A percentile compares a stretch with the other conserved stretches of the same genome.
Evolutionary conservation across 2,797 vertebrate species (phyloP).

Genomic region (Threskiornis aethiopicus): DNA sequence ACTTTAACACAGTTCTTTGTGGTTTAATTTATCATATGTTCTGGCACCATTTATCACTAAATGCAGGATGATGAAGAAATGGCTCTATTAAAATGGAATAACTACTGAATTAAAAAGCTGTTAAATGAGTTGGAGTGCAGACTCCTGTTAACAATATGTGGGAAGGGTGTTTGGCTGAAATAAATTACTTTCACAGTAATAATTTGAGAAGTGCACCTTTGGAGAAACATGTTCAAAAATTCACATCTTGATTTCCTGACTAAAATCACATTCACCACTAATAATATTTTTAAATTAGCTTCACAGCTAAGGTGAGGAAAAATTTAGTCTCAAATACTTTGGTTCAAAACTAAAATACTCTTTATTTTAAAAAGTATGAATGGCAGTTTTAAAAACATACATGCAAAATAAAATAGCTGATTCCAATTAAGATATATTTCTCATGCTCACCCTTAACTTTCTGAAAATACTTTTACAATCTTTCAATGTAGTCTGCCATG

Average conservation of each 20-base stretch:
- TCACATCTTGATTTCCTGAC: constrained; percentile 75
- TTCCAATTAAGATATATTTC: constrained; percentile 66
- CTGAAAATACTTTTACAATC: constrained; percentile 23
- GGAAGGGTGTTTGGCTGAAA: constrained; percentile 78
- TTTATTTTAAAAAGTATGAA: constrained; percentile 26
- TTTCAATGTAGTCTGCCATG: constrained; percentile 15
- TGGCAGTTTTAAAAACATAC: constrained; percentile 3
- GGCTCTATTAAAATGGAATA: constrained; percentile 82
- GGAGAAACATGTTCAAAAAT: constrained; percentile 77
- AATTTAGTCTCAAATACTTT: constrained; percentile 40
- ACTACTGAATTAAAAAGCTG: constrained; percentile 81
- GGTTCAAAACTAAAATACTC: constrained; percentile 59
- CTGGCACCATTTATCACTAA: constrained; percentile 84
- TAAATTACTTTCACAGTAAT: constrained; percentile 80
- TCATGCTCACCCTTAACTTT: constrained; percentile 29
- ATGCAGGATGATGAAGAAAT: constrained; percentile 83
- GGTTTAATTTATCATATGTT: constrained; percentile 81
- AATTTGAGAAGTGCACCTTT: constrained; percentile 78
- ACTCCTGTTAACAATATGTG: constrained; percentile 77
- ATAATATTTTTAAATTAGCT: constrained; percentile 74
- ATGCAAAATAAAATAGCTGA: constrained; percentile 52
- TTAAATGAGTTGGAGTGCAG: constrained; percentile 80
- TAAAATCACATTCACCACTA: constrained; percentile 70
- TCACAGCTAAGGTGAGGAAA: constrained; percentile 47
- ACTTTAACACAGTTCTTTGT: constrained; percentile 75